These are phyloP conservation scores for Thelaira solivaga DNA, from an alignment of 2,888 invertebrate species.

Conservation along the genomic window DNA sequence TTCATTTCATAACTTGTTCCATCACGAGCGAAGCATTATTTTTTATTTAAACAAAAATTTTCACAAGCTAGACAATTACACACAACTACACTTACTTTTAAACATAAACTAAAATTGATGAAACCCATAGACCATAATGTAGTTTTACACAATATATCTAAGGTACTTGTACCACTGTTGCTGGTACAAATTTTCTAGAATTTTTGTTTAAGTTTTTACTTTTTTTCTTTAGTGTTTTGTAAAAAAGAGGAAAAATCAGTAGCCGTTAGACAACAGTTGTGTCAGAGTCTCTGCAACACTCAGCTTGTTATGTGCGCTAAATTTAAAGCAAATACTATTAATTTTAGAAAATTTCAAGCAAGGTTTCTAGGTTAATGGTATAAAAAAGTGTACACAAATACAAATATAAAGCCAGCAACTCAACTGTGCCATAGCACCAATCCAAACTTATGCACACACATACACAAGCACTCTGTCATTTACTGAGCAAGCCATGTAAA, in stretches of 20 bases:
- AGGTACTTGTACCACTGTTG: not conserved
- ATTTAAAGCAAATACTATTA: conserved; percentile 59
- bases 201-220: not conserved
- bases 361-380: conserved; percentile 61
- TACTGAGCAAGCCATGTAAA: no score
- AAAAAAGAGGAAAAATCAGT: not conserved
- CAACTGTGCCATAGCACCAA: conserved; percentile 13
- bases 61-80: not conserved
- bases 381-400: conserved; percentile 27
- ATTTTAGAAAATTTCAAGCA: conserved; percentile 45
- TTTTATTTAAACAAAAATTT: not conserved
- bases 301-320: conserved; percentile 52
- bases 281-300: conserved; percentile 48
- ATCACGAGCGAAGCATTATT: not conserved
- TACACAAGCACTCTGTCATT: not conserved
- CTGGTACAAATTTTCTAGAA: not conserved
- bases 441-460: not conserved
- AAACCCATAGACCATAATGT: conserved; percentile 44
- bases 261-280: conserved; percentile 21
- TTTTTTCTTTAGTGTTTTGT: not conserved
- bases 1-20: conserved; percentile 21
- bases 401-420: not conserved
- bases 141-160: no score
- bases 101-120: conserved; percentile 37
- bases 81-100: not conserved